Conservation (phyloP, 2,888 invertebrate genomes). For the Netelia fuscicornis region DNA sequence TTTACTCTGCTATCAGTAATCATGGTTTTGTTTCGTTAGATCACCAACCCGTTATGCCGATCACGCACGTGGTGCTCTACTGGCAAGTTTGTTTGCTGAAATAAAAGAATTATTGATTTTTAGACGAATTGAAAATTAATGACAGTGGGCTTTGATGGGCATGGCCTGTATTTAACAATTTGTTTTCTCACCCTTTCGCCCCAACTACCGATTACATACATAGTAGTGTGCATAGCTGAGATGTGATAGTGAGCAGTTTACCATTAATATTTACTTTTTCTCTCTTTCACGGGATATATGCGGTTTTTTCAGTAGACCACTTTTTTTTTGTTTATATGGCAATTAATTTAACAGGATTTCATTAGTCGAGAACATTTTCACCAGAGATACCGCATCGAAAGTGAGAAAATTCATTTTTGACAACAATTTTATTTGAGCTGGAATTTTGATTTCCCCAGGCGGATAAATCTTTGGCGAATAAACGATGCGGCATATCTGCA, state of each 20-base stretch:
- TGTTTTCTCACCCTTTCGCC: neutral
- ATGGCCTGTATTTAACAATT: constrained; percentile 34
- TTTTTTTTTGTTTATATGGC: neutral
- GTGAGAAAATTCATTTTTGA: neutral
- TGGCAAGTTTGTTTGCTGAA: constrained; percentile 68
- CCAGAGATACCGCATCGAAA: constrained; percentile 16
- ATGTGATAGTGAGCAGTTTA: constrained; percentile 33
- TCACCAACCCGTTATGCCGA: constrained; percentile 50
- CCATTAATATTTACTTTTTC: constrained; percentile 7
- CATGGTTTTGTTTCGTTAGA: constrained; percentile 30
- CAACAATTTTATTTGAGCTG: neutral
- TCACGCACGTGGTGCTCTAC: constrained; percentile 65
- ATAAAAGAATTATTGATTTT: constrained; percentile 63
- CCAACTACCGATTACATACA: constrained; percentile 2
- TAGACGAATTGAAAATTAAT: constrained; percentile 40
- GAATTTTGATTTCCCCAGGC: neutral
- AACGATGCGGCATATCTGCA: constrained; percentile 10
- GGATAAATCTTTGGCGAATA: neutral
- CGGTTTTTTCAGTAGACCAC: constrained; percentile 14
- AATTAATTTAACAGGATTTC: constrained; percentile 27
- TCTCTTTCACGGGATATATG: constrained; percentile 29
- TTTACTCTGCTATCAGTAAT: constrained; percentile 1
- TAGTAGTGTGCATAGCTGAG: constrained; percentile 40
- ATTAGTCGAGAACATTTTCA: constrained; percentile 38
- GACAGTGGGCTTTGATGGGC: constrained; percentile 7